Percentiles rank a stretch among this genome's conserved stretches.
phyloP scores from a whole-genome alignment of 2,113 vertebrate species.

The Chloropsis cyanopogon region DNA sequence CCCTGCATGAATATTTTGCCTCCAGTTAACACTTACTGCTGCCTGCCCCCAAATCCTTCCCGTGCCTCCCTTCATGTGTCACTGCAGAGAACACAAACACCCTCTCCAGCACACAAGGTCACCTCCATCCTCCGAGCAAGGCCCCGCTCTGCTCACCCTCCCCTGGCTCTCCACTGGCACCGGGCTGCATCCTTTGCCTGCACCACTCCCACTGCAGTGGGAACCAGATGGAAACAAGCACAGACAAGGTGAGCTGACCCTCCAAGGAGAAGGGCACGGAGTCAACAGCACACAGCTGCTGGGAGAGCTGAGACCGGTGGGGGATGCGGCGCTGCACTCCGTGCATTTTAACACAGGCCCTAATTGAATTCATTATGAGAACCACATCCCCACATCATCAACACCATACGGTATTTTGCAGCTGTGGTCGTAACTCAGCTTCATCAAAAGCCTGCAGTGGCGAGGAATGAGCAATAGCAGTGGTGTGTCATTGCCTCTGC shows the following conservation, averaged over 20 bases:
- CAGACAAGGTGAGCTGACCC: neutral
- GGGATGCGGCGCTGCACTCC: neutral
- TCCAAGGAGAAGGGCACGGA: neutral
- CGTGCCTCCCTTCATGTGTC: neutral
- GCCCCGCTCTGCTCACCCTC: neutral
- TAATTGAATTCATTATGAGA: constrained; percentile 44
- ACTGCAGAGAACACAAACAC: neutral
- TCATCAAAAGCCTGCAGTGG: neutral
- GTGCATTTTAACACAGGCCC: neutral
- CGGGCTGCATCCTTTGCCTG: neutral
- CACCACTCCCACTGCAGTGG: neutral
- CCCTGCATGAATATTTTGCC: neutral
- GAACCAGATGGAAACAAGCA: neutral
- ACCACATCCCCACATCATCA: neutral
- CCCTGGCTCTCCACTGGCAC: fast-evolving
- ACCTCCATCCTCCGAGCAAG: neutral
- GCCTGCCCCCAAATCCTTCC: neutral
- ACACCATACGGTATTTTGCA: neutral
- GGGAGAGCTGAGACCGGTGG: neutral
- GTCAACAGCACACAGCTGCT: neutral
- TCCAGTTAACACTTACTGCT: neutral
- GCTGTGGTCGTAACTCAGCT: neutral
- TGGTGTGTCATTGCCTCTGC: neutral
- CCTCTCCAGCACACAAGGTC: neutral
- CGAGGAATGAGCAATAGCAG: neutral